Conservation (phyloP, 2,797 vertebrate species). For the Thripadectes ignobilis region DNA sequence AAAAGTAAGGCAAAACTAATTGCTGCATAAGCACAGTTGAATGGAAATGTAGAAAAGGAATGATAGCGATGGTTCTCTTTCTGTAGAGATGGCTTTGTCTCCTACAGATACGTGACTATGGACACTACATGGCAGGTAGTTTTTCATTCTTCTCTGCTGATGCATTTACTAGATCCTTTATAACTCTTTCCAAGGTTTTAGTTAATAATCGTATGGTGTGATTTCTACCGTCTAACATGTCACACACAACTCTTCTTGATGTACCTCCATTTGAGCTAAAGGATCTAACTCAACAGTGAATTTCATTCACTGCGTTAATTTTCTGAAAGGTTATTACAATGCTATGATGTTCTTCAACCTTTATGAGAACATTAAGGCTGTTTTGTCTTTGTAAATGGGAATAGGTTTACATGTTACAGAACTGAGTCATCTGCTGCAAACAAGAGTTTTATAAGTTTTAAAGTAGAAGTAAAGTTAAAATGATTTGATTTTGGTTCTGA, state of each 20-base stretch:
- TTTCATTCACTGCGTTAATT: not conserved
- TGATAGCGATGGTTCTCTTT: not conserved
- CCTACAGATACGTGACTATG: not conserved
- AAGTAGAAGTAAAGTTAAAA: not conserved
- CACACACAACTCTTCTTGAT: not conserved
- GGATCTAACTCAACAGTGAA: not conserved
- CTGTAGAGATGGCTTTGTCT: not conserved
- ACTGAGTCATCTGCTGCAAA: not conserved
- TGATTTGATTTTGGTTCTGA: not conserved
- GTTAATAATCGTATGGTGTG: not conserved
- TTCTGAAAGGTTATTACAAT: not conserved
- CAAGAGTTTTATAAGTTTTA: not conserved
- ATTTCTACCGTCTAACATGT: not conserved
- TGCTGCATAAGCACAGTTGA: not conserved
- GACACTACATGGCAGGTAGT: not conserved
- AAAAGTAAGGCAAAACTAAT: constrained; percentile 2
- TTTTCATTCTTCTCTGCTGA: not conserved
- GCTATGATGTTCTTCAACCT: not conserved
- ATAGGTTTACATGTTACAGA: not conserved
- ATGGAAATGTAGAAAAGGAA: not conserved
- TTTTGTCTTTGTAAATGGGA: not conserved
- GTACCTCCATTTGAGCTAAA: not conserved
- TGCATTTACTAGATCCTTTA: not conserved
- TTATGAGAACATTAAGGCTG: not conserved
- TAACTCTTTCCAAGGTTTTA: not conserved